Conservation (phyloP, 1,140 invertebrate genomes). For the Delia radicum region DNA sequence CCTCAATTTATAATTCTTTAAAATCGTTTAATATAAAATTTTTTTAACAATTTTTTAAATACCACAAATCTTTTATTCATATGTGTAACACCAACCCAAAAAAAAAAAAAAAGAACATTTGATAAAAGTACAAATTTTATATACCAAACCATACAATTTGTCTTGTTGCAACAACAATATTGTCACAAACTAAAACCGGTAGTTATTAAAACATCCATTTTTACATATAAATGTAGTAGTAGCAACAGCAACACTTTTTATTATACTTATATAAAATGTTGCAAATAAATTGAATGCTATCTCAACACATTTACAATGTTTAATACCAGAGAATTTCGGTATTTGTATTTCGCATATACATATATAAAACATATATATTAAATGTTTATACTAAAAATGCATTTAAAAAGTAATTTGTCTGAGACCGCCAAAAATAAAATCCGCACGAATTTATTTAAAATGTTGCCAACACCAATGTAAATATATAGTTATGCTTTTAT, state of each 20-base stretch:
- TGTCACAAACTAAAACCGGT: slow-evolving; percentile 17
- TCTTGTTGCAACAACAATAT: neutral
- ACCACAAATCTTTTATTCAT: slow-evolving; percentile 4
- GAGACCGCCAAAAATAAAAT: slow-evolving; percentile 33
- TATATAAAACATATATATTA: slow-evolving; percentile 10
- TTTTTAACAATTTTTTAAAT: neutral
- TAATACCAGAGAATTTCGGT: neutral
- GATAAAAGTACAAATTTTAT: neutral
- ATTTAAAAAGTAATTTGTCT: slow-evolving; percentile 57
- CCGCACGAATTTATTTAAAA: slow-evolving; percentile 42
- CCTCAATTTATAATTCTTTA: neutral
- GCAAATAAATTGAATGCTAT: slow-evolving; percentile 22
- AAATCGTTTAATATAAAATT: neutral
- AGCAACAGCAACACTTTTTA: no score
- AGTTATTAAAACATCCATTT: slow-evolving; percentile 18
- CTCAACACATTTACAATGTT: slow-evolving; percentile 17
- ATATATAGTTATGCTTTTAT: neutral
- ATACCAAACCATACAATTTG: slow-evolving; percentile 6
- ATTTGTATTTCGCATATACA: no score
- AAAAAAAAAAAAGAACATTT: neutral
- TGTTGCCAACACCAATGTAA: neutral
- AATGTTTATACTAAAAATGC: slow-evolving; percentile 35
- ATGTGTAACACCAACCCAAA: neutral
- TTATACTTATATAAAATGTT: no score
- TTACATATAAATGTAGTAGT: no score